Evolutionary conservation across 2,797 vertebrate species (phyloP).

Genomic region (Platyrinchus mystaceus): DNA sequence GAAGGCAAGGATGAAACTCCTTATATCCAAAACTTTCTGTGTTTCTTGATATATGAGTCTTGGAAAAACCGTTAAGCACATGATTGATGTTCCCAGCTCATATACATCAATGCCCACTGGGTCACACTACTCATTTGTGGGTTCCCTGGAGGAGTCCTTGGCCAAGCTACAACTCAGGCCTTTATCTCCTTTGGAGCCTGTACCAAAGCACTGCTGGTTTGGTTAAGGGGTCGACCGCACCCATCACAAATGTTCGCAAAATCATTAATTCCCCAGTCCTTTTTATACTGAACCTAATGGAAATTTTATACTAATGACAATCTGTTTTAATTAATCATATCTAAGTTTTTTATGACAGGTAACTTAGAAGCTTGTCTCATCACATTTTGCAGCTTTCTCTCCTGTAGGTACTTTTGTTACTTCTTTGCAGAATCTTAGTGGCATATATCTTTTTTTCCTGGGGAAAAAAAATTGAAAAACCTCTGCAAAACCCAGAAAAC

Average conservation of each 20-base stretch:
- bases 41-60: background rate
- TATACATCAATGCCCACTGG: no score
- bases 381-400: background rate
- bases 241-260: background rate
- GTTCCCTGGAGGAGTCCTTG: background rate
- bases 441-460: background rate
- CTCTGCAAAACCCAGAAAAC: background rate
- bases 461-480: fast-evolving
- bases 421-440: background rate
- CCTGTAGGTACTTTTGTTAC: background rate
- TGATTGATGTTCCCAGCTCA: background rate
- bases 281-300: background rate
- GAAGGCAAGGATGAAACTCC: background rate
- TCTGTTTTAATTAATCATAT: background rate
- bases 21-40: background rate
- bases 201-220: background rate
- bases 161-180: background rate
- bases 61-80: background rate
- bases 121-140: background rate
- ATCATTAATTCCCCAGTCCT: background rate
- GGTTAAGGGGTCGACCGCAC: background rate
- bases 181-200: background rate
- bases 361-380: background rate
- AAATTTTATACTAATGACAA: background rate
- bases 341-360: background rate